Percentiles rank a stretch among this genome's conserved stretches.
phyloP scores from a whole-genome alignment of 1,140 invertebrate species.

The Drosophila tani region DNA sequence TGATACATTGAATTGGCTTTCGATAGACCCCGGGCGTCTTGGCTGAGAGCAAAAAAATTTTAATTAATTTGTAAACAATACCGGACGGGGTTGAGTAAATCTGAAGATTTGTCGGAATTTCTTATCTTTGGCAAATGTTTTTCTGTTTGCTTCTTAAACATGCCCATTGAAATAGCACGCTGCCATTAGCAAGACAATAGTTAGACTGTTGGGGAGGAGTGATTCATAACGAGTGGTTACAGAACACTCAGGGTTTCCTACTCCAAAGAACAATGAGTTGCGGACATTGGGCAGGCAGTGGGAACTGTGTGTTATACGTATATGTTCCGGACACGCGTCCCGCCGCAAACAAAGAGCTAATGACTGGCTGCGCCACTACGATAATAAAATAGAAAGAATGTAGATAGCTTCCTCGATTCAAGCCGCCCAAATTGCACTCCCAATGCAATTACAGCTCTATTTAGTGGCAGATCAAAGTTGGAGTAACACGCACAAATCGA shows the following conservation, averaged over 20 bases:
- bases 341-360: conserved; percentile 13
- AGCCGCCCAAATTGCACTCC: neutral
- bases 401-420: conserved; percentile 5
- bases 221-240: conserved; percentile 11
- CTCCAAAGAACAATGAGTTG: conserved; percentile 31
- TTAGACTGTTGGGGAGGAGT: conserved; percentile 1
- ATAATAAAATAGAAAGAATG: conserved; percentile 23
- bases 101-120: conserved; percentile 10
- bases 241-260: neutral
- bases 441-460: neutral
- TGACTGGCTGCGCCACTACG: neutral
- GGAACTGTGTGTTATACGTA: conserved; percentile 5
- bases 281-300: conserved; percentile 27
- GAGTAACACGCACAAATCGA: conserved; percentile 14
- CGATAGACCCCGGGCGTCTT: conserved; percentile 2
- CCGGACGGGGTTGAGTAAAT: conserved; percentile 8
- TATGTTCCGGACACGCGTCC: conserved; percentile 8
- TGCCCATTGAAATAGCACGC: neutral
- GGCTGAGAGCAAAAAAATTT: conserved; percentile 13
- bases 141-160: conserved; percentile 26
- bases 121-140: conserved; percentile 28
- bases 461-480: neutral
- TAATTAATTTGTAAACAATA: conserved; percentile 41
- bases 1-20: conserved; percentile 25
- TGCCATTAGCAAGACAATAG: conserved; percentile 40